Evolutionary conservation across 23 tunicate species (phyloP), one percentile per base, ranked within the genome.

Genomic region (Ciona savignyi): DNA sequence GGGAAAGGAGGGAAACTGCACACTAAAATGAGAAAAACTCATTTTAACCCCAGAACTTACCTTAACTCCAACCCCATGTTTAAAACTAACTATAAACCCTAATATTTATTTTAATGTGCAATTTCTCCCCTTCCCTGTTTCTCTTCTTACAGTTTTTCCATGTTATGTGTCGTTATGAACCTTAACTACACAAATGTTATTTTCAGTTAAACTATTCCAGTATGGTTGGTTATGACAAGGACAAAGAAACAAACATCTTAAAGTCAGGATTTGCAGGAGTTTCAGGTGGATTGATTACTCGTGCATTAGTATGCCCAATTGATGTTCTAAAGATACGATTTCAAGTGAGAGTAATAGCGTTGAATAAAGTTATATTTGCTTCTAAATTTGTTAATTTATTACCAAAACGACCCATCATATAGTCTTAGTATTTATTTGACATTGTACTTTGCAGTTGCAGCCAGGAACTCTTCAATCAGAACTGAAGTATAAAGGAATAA

Each of bases 301-400:
- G 97, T 63, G 89, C 79, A 0, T 4, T 79, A 6, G 77, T 90
- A 32, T 83, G 81, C 63, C 97, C 97, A 0, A 48, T 90, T 35
- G 97, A 90, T 79, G 97, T 90, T 19, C 2, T 90, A n/a, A 90
- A 90, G 74, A 90, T 90, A 28, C 69, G 97, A 32, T 90, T 90
- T 73, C 97, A 90, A 82, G 97, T 83, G 65, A 62, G 32, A 4
- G 23, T 70, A n/a, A n/a, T n/a, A n/a, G n/a, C n/a, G 15, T 49
- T 49, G 61, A 11, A 49, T 49, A 15, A 49, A 49, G 61, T 49
- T 20, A 15, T 49, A 15, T 15, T 11, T 20, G 61, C 20, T 49
- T 49, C 20, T 49, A 20, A 49, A 20, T 15, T 11, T 49, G 20
- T 49, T 49, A 11, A 49, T 20, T 11, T 15, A 49, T 11, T 49